Evolutionary conservation across 2,888 invertebrate genomes (phyloP).

Genomic region (Rotaria socialis): DNA sequence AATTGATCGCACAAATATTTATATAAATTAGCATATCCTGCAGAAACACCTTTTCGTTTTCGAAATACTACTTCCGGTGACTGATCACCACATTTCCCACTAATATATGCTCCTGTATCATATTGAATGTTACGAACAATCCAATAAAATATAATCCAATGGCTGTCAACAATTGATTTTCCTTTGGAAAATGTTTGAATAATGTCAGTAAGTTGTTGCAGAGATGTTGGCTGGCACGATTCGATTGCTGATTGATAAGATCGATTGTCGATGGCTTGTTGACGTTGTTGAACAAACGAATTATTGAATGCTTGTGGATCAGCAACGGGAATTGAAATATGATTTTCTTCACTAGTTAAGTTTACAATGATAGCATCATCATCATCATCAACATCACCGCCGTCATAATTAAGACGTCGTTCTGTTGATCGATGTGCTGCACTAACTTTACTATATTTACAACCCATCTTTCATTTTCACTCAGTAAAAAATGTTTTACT

Average conservation of each 20-base stretch:
- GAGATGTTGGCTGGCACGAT: neutral
- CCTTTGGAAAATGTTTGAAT: neutral
- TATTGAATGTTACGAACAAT: constrained; percentile 37
- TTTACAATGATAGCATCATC: no score
- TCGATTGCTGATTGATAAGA: neutral
- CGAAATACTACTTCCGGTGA: constrained; percentile 20
- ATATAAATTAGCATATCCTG: constrained; percentile 38
- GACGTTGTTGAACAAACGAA: neutral
- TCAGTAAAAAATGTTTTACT: no score
- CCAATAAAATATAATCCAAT: constrained; percentile 30
- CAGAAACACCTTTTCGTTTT: constrained; percentile 38
- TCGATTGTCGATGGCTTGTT: neutral
- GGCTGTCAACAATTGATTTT: neutral
- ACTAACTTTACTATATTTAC: no score
- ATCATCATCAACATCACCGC: no score
- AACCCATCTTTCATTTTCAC: no score
- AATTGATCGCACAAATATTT: neutral
- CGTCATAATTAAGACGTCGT: no score
- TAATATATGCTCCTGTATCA: neutral
- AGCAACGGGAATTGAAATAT: no score
- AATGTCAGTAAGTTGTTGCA: neutral
- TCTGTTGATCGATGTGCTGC: no score
- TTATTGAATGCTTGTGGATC: neutral
- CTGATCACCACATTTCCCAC: neutral
- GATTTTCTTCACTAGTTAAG: no score